phyloP scores from a whole-genome alignment of 2,113 vertebrate genomes.

The Apus apus region DNA sequence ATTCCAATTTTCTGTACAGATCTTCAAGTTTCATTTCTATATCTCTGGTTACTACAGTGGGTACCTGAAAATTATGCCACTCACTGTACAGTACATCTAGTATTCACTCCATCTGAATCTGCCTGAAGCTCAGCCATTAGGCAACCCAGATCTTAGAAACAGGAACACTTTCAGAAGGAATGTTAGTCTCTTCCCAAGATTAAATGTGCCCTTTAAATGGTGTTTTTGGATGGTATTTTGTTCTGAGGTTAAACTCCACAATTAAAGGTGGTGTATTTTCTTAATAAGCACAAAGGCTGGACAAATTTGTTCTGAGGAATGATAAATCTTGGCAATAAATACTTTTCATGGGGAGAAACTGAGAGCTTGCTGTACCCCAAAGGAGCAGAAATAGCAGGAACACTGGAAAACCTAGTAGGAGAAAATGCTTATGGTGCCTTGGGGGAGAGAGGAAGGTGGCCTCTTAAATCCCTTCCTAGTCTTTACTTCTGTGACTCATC shows the following conservation, averaged over 20 bases:
- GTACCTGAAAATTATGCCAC: neutral
- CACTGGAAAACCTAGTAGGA: neutral
- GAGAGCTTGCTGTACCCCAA: neutral
- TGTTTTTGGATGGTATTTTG: neutral
- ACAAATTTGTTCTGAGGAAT: neutral
- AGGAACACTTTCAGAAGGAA: neutral
- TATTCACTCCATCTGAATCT: neutral
- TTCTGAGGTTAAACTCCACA: neutral
- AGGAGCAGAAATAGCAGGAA: neutral
- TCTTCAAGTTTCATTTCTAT: neutral
- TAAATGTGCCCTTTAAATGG: neutral
- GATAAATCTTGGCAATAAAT: neutral
- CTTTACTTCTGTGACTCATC: conserved; percentile 44
- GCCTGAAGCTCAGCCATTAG: neutral
- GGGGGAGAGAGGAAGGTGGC: conserved; percentile 18
- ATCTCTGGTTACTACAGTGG: neutral
- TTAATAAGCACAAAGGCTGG: neutral
- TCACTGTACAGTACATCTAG: accelerated
- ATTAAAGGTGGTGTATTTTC: neutral
- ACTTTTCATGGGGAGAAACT: neutral
- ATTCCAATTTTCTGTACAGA: neutral
- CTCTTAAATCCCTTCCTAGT: conserved; percentile 44
- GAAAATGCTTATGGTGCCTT: conserved; percentile 27
- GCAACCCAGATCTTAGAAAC: neutral
- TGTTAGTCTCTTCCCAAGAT: neutral